Evolutionary conservation across 2,797 vertebrate genomes (phyloP).

Genomic region (Darevskia nairensis): DNA sequence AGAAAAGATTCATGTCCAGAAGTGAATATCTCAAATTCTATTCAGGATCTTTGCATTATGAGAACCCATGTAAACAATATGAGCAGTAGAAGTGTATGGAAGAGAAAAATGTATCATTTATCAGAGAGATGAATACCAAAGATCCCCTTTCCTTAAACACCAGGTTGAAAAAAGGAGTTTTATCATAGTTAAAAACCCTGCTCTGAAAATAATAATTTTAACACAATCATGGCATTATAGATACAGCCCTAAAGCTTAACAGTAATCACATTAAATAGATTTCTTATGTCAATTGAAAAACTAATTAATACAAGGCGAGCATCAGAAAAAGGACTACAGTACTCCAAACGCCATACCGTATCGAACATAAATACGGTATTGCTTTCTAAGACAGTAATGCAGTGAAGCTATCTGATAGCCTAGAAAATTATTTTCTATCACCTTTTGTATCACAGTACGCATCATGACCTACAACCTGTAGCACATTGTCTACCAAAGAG

Average conservation of each 20-base stretch:
- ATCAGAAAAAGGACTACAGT: not conserved
- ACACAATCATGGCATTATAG: constrained; percentile 1
- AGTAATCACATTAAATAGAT: constrained; percentile 24
- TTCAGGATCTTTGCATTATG: not conserved
- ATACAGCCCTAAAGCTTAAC: not conserved
- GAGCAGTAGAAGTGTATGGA: not conserved
- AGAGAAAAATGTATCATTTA: not conserved
- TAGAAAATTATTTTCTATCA: not conserved
- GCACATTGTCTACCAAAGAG: not conserved
- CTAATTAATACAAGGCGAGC: not conserved
- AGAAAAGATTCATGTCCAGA: constrained; percentile 12
- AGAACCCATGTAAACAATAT: not conserved
- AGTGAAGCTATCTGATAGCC: not conserved
- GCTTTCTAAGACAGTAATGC: not conserved
- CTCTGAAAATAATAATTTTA: constrained; percentile 16
- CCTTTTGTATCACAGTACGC: not conserved
- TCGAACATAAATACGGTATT: too few species aligned
- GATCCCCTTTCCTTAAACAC: not conserved
- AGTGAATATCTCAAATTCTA: not conserved
- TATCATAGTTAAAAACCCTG: not conserved
- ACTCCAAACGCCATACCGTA: not conserved
- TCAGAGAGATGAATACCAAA: not conserved
- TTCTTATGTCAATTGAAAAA: not conserved
- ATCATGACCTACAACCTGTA: too few species aligned
- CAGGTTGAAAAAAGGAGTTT: not conserved